Evolutionary conservation across 2,888 invertebrate genomes (phyloP), one percentile per base, ranked within the genome.

Genomic region (Vannuccia rotundouncinata): DNA sequence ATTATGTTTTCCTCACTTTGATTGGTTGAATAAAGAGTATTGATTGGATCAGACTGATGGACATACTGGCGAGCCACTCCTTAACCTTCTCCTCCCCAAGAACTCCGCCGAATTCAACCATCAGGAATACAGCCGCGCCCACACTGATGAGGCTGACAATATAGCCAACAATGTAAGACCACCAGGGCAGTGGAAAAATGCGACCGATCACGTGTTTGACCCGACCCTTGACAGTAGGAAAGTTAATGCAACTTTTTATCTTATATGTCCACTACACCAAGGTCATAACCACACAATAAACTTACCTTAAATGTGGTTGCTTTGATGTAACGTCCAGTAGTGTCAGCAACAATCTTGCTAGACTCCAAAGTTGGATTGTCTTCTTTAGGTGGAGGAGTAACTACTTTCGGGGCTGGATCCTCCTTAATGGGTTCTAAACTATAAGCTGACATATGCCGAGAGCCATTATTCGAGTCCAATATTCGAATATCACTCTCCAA

Each of bases 31-130:
- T 81, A 17, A 82, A 73, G 22, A 82, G 31, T 17, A 82, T 74
- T 1, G 82, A 82, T 75, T 82, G 82, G 59, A 83, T 60, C 66
- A 82, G 82, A 25, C 82, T 82, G 31, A 82, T 66, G 22, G 80
- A 66, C 74, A 82, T 76, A 25, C 79, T 78, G 22, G 45, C 74
- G 17, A 82, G 66, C 82, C 82, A 82, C 59, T 81, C 82, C 31
- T 78, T 78, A 1, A 82, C 78, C 74, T 81, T 78, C 73, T 29
- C 76, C 31, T 81, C 79, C 29, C 82, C 82, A 29, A 81, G 79
- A 0, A 17, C 25, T 29, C 74, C 74, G 10, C 74, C 81, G 25
- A 81, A 59, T 31, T 80, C 74, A 0, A 81, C 80, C 76, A 81
- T 80, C 28, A 74, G 28, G 30, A 29, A 81, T 22, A 74, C 74